Evolutionary conservation across 2,888 invertebrate species (phyloP), one percentile per base, ranked within the genome.

Genomic region (Caenorhabditis doughertyi): DNA sequence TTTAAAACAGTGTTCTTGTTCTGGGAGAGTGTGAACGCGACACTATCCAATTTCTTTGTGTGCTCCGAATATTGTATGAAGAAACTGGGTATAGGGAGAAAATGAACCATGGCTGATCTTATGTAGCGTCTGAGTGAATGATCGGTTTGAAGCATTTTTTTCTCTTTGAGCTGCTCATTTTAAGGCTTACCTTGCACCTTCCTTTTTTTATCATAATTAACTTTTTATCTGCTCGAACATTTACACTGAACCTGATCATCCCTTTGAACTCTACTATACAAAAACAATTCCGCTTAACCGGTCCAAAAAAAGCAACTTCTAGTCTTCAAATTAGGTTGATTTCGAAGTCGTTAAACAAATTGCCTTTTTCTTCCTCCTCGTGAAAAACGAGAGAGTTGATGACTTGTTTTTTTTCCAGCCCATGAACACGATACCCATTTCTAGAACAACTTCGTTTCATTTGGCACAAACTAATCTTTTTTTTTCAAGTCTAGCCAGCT

Each of bases 21-120:
- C 58, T 39, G 4, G 39, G 42, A 53, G 29, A 23, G 29, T 29
- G 39, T 62, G 62, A 72, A 72, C 72, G 72, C 62, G 67, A 53
- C 51, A 27, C 42, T 72, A 72, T 72, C 72, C 32, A 23, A 60
- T 71, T 71, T 60, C 71, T 25, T 23, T 56, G 21, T 70, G 47
- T 44, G 23, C n/a, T 25, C 25, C 3, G 44, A 25, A 23, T n/a
- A n/a, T n/a, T n/a, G n/a, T n/a, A n/a, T n/a, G n/a, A n/a, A n/a
- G n/a, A n/a, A n/a, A n/a, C n/a, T n/a, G n/a, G n/a, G n/a, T n/a
- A n/a, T n/a, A n/a, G n/a, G n/a, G n/a, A n/a, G n/a, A 21, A 44
- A 16, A 25, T 42, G 55, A 67, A 51, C 51, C 23, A 8, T 53
- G 25, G 53, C 25, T 67, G 53, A 53, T 53, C 51, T 67, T n/a